Evolutionary conservation across 2,797 vertebrate genomes (phyloP).

Genomic region (Sebastes trivittatus): DNA sequence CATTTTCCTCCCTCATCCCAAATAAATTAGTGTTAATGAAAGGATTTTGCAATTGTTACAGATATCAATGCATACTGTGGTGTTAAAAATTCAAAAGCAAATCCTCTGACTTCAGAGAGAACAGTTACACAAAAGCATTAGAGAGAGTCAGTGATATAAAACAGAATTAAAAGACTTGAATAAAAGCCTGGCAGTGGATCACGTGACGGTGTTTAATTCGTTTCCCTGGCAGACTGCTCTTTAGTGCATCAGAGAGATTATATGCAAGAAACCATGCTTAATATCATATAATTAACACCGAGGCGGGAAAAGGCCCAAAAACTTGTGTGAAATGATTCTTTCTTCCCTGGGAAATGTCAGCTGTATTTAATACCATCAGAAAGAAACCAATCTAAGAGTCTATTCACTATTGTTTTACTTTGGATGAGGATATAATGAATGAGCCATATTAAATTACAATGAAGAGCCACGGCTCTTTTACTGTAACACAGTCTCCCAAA

Average conservation of each 20-base stretch:
- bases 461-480: background rate
- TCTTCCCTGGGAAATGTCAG: slow-evolving; percentile 76
- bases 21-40: background rate
- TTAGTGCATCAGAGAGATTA: slow-evolving; percentile 79
- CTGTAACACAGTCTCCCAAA: background rate
- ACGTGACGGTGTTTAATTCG: slow-evolving; percentile 74
- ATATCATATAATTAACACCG: slow-evolving; percentile 82
- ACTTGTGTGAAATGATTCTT: slow-evolving; percentile 71
- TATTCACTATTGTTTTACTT: slow-evolving; percentile 34
- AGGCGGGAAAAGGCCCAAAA: slow-evolving; percentile 50
- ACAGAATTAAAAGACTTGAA: slow-evolving; percentile 52
- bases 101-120: slow-evolving; percentile 38
- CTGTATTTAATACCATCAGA: slow-evolving; percentile 61
- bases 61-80: background rate
- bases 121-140: slow-evolving; percentile 20
- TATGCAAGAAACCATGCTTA: slow-evolving; percentile 80
- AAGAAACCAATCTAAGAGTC: slow-evolving; percentile 37
- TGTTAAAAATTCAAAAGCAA: background rate
- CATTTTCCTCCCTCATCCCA: background rate
- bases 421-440: background rate
- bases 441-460: background rate
- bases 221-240: slow-evolving; percentile 69
- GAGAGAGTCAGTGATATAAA: slow-evolving; percentile 53
- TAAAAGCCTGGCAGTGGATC: slow-evolving; percentile 49
- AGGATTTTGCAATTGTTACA: background rate